These are phyloP conservation scores for Agrochola macilenta DNA, from an alignment of 2,888 invertebrate species.

Conservation along the genomic window DNA sequence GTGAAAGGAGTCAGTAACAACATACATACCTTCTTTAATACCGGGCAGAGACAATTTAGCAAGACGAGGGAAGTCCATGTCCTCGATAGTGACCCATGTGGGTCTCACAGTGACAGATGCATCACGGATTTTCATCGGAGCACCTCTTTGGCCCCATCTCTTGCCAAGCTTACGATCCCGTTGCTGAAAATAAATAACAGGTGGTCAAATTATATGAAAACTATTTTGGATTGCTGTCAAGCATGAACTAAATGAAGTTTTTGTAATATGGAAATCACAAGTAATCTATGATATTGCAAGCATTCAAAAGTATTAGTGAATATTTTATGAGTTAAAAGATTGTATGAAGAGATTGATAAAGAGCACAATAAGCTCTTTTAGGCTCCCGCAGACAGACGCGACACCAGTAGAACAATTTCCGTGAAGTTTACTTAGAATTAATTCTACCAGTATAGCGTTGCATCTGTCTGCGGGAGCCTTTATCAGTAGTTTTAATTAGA, in stretches of 20 bases:
- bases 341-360: neutral
- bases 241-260: too few relatives aligned
- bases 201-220: neutral
- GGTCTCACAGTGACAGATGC: conserved; percentile 99
- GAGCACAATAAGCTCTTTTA: neutral
- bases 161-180: conserved; percentile 95
- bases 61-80: conserved; percentile 99
- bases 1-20: neutral
- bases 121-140: conserved; percentile 98
- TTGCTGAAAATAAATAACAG: conserved; percentile 88
- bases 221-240: neutral
- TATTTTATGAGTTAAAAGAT: neutral
- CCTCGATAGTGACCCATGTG: conserved; percentile 99
- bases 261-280: neutral
- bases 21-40: conserved; percentile 93
- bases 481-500: too few relatives aligned
- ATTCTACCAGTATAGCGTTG: too few relatives aligned
- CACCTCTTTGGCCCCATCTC: conserved; percentile 96
- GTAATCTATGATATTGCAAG: neutral
- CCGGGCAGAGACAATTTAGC: conserved; percentile 97
- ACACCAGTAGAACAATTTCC: too few relatives aligned
- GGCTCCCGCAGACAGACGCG: too few relatives aligned
- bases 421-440: too few relatives aligned
- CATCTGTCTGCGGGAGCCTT: too few relatives aligned
- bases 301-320: neutral